These are phyloP conservation scores for Nyleta sp. DNA, from an alignment of 2,888 invertebrate genomes.

Conservation along the genomic window DNA sequence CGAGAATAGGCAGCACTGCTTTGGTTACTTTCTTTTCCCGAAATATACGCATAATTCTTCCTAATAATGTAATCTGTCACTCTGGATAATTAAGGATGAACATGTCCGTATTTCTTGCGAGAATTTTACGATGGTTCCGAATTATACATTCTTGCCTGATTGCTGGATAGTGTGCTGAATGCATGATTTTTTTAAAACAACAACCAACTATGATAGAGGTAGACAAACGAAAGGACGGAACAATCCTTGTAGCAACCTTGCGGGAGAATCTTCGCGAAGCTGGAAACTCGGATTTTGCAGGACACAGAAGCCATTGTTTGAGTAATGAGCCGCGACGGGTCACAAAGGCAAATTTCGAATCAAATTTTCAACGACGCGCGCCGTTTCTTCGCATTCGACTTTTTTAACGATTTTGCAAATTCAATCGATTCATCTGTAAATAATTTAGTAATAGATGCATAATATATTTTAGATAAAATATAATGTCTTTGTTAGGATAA, in stretches of 20 bases:
- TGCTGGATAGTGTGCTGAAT: conserved; percentile 61
- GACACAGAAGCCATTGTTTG: conserved; percentile 11
- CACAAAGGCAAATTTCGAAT: conserved; percentile 4
- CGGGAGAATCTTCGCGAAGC: conserved; percentile 49
- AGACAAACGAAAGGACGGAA: conserved; percentile 58
- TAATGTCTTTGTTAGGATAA: no score
- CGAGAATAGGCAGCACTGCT: conserved; percentile 53
- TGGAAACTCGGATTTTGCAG: conserved; percentile 42
- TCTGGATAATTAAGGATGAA: conserved; percentile 41
- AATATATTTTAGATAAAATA: conserved; percentile 61
- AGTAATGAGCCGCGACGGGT: background rate
- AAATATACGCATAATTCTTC: conserved; percentile 55
- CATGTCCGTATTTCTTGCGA: conserved; percentile 59
- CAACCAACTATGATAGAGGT: conserved; percentile 55
- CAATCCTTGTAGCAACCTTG: conserved; percentile 59
- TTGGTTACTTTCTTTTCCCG: conserved; percentile 43
- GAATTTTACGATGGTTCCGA: conserved; percentile 62
- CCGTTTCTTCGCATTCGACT: conserved; percentile 34
- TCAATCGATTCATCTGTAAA: conserved; percentile 49
- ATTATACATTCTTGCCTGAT: conserved; percentile 65
- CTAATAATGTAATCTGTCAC: conserved; percentile 52
- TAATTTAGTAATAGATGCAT: conserved; percentile 53
- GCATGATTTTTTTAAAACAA: conserved; percentile 51
- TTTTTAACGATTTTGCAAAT: conserved; percentile 28
- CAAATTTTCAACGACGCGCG: conserved; percentile 27